Evolutionary conservation across 2,797 vertebrate genomes (phyloP), one percentile per base, ranked within the genome.

Genomic region (Channa striata): DNA sequence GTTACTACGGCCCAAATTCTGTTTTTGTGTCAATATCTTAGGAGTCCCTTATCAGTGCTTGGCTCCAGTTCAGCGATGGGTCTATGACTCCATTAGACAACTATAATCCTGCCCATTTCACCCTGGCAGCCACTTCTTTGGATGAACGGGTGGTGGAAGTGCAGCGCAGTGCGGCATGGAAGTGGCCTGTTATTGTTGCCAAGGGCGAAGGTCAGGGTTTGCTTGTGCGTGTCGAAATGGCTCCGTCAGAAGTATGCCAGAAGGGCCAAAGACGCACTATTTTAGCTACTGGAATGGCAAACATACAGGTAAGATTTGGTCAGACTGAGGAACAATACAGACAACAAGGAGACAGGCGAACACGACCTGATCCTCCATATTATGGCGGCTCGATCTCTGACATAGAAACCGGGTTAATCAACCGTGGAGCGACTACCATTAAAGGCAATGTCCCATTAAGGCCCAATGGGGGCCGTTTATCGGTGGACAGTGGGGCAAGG

Each of bases 21-120:
- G 21, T 67, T 64, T 71, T 4, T 67, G 17, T 77, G 17, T 64
- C 13, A 68, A 19, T 76, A 78, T 72, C 86, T 58, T 87, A 99
- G 98, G 97, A 99, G 80, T 97, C 97, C 0, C 90, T 97, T 47
- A 91, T 98, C 69, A 99, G 96, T 81, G 94, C 94, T 2, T 99
- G 97, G 97, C 94, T 99, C 44, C 97, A 96, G 86, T 98, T 98
- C 93, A 99, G 96, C 0, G 98, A 99, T 6, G 96, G 96, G 73
- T 95, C 96, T 0, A 94, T 95, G 83, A 96, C 95, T 0, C 96
- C 97, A 0, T 89, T 99, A 54, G 96, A 98, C 78, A 95, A 97
- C 68, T 99, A 97, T 2, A 93, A 97, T 86, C 68, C 94, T 30
- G 90, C 93, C 70, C 95, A 97, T 85, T 98, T 97, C 51, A 88